Conservation (phyloP, 2,797 vertebrate species). For the Avahi laniger region DNA sequence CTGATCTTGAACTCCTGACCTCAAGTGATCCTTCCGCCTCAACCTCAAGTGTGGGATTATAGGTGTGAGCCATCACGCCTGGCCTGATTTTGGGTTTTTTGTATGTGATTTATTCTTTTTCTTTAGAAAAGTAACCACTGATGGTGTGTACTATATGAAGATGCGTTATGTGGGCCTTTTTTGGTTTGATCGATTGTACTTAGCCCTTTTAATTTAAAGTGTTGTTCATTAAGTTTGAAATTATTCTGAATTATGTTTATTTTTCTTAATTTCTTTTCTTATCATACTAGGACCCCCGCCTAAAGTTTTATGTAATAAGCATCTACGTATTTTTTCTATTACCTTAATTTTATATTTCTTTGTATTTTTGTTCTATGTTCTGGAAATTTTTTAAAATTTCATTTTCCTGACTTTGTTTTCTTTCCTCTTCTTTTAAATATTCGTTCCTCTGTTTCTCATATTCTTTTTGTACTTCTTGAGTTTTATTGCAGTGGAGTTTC, state of each 20-base stretch:
- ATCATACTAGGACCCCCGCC: not conserved
- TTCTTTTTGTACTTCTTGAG: not conserved
- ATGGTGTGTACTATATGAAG: not conserved
- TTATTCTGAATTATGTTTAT: not conserved
- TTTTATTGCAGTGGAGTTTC: not conserved
- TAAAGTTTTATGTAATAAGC: not conserved
- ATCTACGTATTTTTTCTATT: not conserved
- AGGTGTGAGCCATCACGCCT: no score
- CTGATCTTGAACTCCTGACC: no score
- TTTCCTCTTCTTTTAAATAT: not conserved
- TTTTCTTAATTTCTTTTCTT: not conserved
- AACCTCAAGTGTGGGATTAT: no score
- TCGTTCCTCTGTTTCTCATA: not conserved
- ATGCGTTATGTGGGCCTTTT: not conserved
- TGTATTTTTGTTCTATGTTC: not conserved
- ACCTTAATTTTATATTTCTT: not conserved
- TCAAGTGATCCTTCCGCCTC: no score
- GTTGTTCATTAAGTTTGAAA: not conserved
- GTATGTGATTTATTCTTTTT: not conserved
- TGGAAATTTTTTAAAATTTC: not conserved
- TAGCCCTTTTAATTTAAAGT: not conserved
- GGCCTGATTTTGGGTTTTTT: not conserved
- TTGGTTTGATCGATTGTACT: not conserved
- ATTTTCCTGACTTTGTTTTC: not conserved
- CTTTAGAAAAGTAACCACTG: not conserved